Evolutionary conservation across 2,113 vertebrate genomes (phyloP).

Genomic region (Proterorhinus semilunaris): DNA sequence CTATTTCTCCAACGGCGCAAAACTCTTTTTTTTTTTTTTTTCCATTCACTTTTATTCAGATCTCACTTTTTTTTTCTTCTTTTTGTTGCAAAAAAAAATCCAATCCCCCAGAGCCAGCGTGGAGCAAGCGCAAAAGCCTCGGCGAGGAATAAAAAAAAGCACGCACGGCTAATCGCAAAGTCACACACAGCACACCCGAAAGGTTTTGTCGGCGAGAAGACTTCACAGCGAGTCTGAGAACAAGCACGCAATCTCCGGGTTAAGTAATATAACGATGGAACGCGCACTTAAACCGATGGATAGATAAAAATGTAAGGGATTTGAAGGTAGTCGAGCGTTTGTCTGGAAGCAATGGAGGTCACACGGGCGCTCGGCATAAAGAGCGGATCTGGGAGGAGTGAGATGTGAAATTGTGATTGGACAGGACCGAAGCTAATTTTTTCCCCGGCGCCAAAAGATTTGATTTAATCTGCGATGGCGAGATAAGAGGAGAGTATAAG

Average conservation of each 20-base stretch:
- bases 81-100: conserved; percentile 9
- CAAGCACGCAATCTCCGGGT: conserved; percentile 5
- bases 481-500: conserved; percentile 31
- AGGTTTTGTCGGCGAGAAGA: conserved; percentile 13
- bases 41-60: conserved; percentile 19
- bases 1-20: conserved; percentile 14
- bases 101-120: conserved; percentile 28
- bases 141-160: conserved; percentile 24
- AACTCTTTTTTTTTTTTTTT: conserved; percentile 27
- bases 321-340: conserved; percentile 28
- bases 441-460: conserved; percentile 81
- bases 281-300: conserved; percentile 28
- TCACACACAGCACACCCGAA: conserved; percentile 27
- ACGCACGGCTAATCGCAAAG: conserved; percentile 30
- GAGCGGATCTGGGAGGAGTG: conserved; percentile 33
- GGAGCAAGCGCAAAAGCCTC: conserved; percentile 35
- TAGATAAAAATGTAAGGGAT: conserved; percentile 43
- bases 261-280: conserved; percentile 13
- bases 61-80: not conserved
- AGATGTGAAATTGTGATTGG: conserved; percentile 53
- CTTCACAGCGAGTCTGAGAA: not conserved
- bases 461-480: conserved; percentile 77
- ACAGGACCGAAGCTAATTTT: conserved; percentile 72
- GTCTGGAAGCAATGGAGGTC: conserved; percentile 38
- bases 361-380: conserved; percentile 17